Evolutionary conservation across 2,888 invertebrate genomes (phyloP).

Genomic region (Heterodera filipjevi): DNA sequence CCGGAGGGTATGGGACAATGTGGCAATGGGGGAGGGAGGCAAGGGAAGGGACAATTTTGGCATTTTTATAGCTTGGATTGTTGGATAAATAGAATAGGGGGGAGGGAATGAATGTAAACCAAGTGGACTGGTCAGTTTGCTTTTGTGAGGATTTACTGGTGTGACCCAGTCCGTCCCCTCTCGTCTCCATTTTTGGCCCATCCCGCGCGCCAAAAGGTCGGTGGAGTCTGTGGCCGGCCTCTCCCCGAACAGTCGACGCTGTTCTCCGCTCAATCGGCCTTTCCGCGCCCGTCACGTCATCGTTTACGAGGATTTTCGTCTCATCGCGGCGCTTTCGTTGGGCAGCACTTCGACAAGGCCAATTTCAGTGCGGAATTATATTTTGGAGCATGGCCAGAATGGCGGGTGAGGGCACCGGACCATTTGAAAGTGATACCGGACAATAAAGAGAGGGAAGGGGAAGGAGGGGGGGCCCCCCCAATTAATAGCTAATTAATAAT

Average conservation of each 20-base stretch:
- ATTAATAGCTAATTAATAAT: not conserved
- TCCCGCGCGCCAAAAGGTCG: slow-evolving; percentile 57
- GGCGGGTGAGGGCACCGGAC: slow-evolving; percentile 62
- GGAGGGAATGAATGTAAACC: no score
- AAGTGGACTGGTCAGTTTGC: not conserved
- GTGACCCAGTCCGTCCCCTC: not conserved
- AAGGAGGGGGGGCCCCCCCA: no score
- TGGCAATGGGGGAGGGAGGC: no score
- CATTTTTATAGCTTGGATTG: no score
- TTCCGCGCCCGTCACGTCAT: slow-evolving; percentile 37
- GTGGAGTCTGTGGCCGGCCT: slow-evolving; percentile 51
- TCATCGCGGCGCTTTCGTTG: slow-evolving; percentile 57
- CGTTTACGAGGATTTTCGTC: slow-evolving; percentile 41
- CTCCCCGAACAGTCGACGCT: slow-evolving; percentile 30
- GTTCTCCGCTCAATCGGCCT: slow-evolving; percentile 43
- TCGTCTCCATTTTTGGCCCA: slow-evolving; percentile 55
- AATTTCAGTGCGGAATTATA: slow-evolving; percentile 55
- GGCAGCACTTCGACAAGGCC: slow-evolving; percentile 52
- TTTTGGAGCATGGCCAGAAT: slow-evolving; percentile 64
- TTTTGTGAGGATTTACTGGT: slow-evolving; percentile 34
- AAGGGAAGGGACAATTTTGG: no score
- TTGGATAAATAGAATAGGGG: no score
- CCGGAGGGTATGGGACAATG: no score
- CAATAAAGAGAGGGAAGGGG: slow-evolving; percentile 8
- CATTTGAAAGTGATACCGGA: slow-evolving; percentile 57